phyloP scores from a whole-genome alignment of 2,888 invertebrate species.

The Hypena proboscidalis region DNA sequence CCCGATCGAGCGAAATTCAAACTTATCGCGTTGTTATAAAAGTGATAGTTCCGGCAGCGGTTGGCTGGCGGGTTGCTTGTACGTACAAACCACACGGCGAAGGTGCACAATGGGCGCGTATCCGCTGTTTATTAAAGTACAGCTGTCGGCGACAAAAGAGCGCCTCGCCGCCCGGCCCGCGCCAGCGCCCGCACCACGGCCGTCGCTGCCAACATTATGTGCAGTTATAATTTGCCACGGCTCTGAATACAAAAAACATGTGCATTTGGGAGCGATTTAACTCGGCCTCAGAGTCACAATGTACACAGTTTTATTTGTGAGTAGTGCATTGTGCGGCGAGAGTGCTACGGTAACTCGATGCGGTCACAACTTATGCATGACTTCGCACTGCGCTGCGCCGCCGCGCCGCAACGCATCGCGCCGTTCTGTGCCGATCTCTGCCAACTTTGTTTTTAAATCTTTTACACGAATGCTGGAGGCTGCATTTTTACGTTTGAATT shows the following conservation, averaged over 20 bases:
- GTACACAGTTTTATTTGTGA: not conserved
- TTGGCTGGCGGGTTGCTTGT: constrained; percentile 4
- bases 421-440: no score
- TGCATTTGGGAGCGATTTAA: not conserved
- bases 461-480: no score
- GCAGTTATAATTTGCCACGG: constrained; percentile 7
- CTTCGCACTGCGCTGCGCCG: not conserved
- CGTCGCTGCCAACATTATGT: not conserved
- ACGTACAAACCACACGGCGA: constrained; percentile 22
- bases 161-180: constrained; percentile 11
- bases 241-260: not conserved
- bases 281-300: not conserved
- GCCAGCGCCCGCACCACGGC: no score
- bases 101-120: constrained; percentile 46
- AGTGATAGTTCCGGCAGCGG: not conserved
- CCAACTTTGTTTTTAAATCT: not conserved
- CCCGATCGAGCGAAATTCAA: not conserved
- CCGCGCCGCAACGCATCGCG: no score
- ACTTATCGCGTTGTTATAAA: not conserved
- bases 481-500: no score
- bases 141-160: constrained; percentile 40
- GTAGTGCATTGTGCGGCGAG: not conserved
- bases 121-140: constrained; percentile 45
- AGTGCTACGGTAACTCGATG: not conserved
- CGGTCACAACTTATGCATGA: not conserved